A percentile compares a stretch with the other conserved stretches of the same genome.
These are phyloP conservation scores for Philopotamus ludificatus DNA, from an alignment of 1,140 invertebrate genomes.

Conservation along the genomic window DNA sequence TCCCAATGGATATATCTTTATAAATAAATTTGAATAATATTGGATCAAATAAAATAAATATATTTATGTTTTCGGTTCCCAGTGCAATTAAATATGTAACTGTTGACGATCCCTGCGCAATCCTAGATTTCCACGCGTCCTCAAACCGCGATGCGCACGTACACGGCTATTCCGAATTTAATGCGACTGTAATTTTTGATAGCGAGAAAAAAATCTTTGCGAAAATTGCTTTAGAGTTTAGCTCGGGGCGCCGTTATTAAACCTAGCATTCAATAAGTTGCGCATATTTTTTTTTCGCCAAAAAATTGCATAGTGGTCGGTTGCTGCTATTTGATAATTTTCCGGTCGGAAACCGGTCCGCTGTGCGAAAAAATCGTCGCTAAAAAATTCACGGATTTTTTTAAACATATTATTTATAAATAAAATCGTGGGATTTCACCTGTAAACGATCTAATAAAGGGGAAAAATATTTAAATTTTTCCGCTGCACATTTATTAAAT, in stretches of 20 bases:
- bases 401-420: too few relatives aligned
- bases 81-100: too few relatives aligned
- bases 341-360: background rate
- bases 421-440: too few relatives aligned
- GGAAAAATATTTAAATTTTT: too few relatives aligned
- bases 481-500: too few relatives aligned
- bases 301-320: conserved; percentile 21
- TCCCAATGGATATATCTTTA: too few relatives aligned
- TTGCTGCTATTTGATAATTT: conserved; percentile 10
- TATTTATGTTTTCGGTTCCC: too few relatives aligned
- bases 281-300: conserved; percentile 8
- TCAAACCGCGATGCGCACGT: background rate
- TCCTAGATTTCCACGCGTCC: too few relatives aligned
- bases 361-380: background rate
- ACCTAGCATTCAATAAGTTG: conserved; percentile 25
- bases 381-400: background rate
- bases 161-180: conserved; percentile 19
- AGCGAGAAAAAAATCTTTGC: conserved; percentile 16
- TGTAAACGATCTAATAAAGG: too few relatives aligned
- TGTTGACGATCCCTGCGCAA: too few relatives aligned
- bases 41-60: too few relatives aligned
- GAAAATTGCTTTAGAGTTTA: conserved; percentile 27
- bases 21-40: too few relatives aligned
- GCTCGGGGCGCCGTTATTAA: conserved; percentile 21
- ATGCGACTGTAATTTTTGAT: conserved; percentile 22